Conservation (phyloP, 2,113 vertebrate species). For the Conger conger region DNA sequence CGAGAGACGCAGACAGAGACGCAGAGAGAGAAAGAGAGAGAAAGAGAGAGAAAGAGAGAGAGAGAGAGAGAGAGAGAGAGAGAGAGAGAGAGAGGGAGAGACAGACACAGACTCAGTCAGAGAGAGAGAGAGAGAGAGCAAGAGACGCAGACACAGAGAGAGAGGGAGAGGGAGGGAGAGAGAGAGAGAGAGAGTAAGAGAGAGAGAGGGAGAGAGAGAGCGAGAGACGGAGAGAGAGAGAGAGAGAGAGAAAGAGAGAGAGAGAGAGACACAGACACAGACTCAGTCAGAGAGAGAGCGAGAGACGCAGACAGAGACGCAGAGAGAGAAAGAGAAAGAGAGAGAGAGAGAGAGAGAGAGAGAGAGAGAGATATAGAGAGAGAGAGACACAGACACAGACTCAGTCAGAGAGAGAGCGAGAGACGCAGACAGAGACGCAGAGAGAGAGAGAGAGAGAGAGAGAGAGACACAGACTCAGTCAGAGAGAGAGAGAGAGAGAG, state of each 20-base stretch:
- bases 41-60: background rate
- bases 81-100: background rate
- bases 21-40: slow-evolving; percentile 4
- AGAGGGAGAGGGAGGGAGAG: background rate
- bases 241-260: background rate
- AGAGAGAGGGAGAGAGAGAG: background rate
- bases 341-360: slow-evolving; percentile 1
- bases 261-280: no score
- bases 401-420: background rate
- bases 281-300: slow-evolving; percentile 7
- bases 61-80: slow-evolving; percentile 4
- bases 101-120: no score
- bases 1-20: background rate
- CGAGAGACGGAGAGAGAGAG: slow-evolving; percentile 4
- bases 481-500: background rate
- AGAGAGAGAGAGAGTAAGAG: no score
- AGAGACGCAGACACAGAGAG: no score
- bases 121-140: background rate
- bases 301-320: background rate
- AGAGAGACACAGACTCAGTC: background rate
- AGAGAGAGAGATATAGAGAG: background rate
- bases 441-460: background rate
- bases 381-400: no score
- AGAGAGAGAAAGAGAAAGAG: background rate
- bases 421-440: no score